phyloP scores from a whole-genome alignment of 2,888 invertebrate species.

The Nomada goodeniana region DNA sequence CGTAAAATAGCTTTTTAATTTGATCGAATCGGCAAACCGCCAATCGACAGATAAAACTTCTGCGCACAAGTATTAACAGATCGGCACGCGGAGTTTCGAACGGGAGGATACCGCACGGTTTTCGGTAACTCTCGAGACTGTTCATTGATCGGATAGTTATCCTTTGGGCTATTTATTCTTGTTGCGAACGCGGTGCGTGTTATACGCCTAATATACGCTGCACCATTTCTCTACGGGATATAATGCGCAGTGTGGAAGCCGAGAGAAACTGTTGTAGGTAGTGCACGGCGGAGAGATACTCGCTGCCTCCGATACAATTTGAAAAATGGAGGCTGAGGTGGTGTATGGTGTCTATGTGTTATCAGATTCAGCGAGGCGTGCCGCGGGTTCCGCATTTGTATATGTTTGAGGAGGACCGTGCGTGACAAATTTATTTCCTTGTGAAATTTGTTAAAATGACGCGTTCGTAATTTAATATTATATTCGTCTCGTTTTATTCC shows the following conservation, averaged over 20 bases:
- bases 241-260: background rate
- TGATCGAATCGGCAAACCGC: constrained; percentile 15
- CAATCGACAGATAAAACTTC: constrained; percentile 5
- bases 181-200: background rate
- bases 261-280: background rate
- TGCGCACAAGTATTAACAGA: background rate
- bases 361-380: constrained; percentile 1
- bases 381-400: background rate
- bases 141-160: background rate
- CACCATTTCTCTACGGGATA: background rate
- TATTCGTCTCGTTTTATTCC: too few species aligned
- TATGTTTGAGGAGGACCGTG: background rate
- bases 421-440: background rate
- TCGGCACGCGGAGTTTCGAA: background rate
- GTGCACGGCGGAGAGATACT: constrained; percentile 1
- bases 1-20: background rate
- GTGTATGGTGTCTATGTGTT: constrained; percentile 18
- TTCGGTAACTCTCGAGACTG: background rate
- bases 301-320: constrained; percentile 30
- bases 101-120: background rate
- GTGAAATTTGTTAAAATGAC: background rate
- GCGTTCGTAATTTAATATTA: background rate
- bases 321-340: constrained; percentile 22
- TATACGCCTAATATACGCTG: constrained; percentile 3
- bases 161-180: background rate